These are phyloP conservation scores for Lepidocolaptes lacrymiger DNA, from an alignment of 2,797 vertebrate genomes.

Conservation along the genomic window DNA sequence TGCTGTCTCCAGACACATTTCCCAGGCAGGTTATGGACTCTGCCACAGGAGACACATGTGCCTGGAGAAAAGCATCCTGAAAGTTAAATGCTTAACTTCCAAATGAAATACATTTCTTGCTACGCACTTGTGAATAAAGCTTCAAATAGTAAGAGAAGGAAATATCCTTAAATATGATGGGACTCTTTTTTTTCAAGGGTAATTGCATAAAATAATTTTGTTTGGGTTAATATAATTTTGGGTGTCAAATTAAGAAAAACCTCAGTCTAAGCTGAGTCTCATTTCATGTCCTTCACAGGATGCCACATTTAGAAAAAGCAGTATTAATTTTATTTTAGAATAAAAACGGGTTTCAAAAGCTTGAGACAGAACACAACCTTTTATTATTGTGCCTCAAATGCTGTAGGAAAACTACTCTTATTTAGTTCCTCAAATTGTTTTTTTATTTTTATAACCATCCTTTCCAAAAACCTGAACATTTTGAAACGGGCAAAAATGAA, in stretches of 20 bases:
- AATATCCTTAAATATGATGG: not conserved
- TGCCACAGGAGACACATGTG: not conserved
- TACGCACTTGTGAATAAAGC: not conserved
- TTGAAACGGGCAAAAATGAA: not conserved
- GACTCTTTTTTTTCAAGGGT: not conserved
- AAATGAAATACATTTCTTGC: not conserved
- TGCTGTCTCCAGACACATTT: rapidly evolving
- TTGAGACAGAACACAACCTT: not conserved
- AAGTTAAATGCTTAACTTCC: not conserved
- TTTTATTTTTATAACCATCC: not conserved
- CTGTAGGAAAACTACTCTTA: constrained; percentile 38
- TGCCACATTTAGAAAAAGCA: not conserved
- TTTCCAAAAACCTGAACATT: not conserved
- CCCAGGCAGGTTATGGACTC: not conserved
- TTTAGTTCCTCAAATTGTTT: not conserved
- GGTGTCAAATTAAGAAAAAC: not conserved
- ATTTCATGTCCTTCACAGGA: not conserved
- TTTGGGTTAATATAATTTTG: not conserved
- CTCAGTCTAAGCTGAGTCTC: not conserved
- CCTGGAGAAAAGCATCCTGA: not conserved
- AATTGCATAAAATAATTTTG: not conserved
- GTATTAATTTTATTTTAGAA: not conserved
- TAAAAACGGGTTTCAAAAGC: constrained; percentile 1
- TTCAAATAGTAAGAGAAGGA: not conserved
- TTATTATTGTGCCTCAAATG: constrained; percentile 16